Conservation (phyloP, 2,888 invertebrate genomes). For the Netelia virgata region DNA sequence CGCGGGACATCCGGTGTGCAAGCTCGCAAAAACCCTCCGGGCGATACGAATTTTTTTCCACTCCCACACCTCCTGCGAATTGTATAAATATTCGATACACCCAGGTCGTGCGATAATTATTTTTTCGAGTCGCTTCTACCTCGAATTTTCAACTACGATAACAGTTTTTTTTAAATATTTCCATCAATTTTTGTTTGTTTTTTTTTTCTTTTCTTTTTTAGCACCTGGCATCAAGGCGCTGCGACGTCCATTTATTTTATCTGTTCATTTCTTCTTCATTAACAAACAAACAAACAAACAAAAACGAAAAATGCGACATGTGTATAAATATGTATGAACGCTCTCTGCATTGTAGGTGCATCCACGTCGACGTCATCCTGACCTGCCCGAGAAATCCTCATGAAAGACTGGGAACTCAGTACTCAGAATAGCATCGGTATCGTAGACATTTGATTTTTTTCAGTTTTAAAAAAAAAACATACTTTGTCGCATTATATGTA, state of each 20-base stretch:
- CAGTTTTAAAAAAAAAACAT: conserved; percentile 68
- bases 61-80: background rate
- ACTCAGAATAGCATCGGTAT: conserved; percentile 85
- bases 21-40: background rate
- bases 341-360: conserved; percentile 85
- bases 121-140: background rate
- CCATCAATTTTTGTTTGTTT: conserved; percentile 20
- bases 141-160: background rate
- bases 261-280: conserved; percentile 24
- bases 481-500: conserved; percentile 51
- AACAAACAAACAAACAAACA: too few relatives aligned
- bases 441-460: conserved; percentile 81
- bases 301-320: conserved; percentile 16
- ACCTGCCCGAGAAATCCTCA: conserved; percentile 85
- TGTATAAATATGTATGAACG: conserved; percentile 79
- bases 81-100: too few relatives aligned
- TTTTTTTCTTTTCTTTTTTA: conserved; percentile 49
- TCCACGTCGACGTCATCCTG: conserved; percentile 85
- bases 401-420: conserved; percentile 85
- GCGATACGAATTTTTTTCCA: background rate
- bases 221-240: conserved; percentile 20
- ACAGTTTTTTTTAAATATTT: background rate
- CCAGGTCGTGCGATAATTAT: background rate
- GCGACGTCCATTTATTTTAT: conserved; percentile 70
- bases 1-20: conserved; percentile 45